These are phyloP conservation scores for Arge pagana DNA, from an alignment of 2,888 invertebrate genomes.

Conservation along the genomic window DNA sequence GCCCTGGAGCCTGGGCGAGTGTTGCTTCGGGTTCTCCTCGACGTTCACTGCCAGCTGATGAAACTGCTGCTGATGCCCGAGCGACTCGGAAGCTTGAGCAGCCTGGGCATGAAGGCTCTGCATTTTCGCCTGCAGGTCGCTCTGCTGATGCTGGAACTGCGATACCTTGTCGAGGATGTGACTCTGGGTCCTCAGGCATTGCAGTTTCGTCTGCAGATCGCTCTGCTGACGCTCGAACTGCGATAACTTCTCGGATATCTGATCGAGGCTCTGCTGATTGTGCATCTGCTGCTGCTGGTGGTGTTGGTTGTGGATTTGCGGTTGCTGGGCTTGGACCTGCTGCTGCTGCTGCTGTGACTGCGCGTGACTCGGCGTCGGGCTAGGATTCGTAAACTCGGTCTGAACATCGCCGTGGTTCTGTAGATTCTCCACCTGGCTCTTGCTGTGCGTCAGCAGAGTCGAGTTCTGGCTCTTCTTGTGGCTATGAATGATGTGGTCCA, in stretches of 20 bases:
- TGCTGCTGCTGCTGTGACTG: constrained; percentile 37
- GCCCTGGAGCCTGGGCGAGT: constrained; percentile 10
- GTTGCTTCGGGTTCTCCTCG: neutral
- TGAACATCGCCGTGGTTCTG: constrained; percentile 38
- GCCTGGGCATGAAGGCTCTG: constrained; percentile 47
- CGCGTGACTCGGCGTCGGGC: constrained; percentile 34
- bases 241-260: constrained; percentile 52
- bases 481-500: constrained; percentile 55
- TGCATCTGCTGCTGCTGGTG: constrained; percentile 39
- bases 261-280: constrained; percentile 52
- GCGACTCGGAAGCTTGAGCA: constrained; percentile 45
- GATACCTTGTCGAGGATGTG: constrained; percentile 55
- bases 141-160: constrained; percentile 51
- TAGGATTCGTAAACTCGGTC: constrained; percentile 32
- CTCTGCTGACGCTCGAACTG: constrained; percentile 54
- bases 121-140: constrained; percentile 48
- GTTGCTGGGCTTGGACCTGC: constrained; percentile 28
- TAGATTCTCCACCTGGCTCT: constrained; percentile 46
- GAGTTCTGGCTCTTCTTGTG: constrained; percentile 50
- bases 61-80: constrained; percentile 38
- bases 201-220: constrained; percentile 52
- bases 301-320: neutral
- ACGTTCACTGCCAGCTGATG: constrained; percentile 27
- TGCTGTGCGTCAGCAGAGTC: constrained; percentile 45
- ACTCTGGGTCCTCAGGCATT: constrained; percentile 54